Percentiles rank a stretch among this genome's conserved stretches.
Evolutionary conservation across 2,888 invertebrate species (phyloP).

Genomic region (Podabrus alpinus): DNA sequence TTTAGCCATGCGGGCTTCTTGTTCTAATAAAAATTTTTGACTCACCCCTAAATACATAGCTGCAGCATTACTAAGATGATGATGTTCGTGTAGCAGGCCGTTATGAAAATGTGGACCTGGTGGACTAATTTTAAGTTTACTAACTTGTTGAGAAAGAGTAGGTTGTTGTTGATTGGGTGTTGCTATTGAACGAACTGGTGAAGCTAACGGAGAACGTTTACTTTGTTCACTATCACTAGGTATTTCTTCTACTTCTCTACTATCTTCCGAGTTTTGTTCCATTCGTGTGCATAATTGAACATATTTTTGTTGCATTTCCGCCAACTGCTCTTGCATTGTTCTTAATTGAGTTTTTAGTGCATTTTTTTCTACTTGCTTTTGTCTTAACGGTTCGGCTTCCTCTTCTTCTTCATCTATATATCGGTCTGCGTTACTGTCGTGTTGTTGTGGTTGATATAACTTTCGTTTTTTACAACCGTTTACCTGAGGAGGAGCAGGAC

Average conservation of each 20-base stretch:
- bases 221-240: slow-evolving; percentile 72
- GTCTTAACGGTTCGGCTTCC: slow-evolving; percentile 76
- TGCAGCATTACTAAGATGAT: slow-evolving; percentile 58
- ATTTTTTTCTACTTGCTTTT: slow-evolving; percentile 85
- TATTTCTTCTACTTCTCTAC: slow-evolving; percentile 74
- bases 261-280: slow-evolving; percentile 78
- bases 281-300: slow-evolving; percentile 84
- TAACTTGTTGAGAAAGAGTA: slow-evolving; percentile 61
- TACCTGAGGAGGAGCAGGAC: slow-evolving; percentile 79
- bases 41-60: slow-evolving; percentile 78
- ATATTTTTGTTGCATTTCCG: slow-evolving; percentile 90
- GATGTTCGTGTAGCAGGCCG: slow-evolving; percentile 53
- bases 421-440: slow-evolving; percentile 69
- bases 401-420: slow-evolving; percentile 78
- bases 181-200: slow-evolving; percentile 60
- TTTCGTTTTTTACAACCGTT: slow-evolving; percentile 96
- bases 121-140: slow-evolving; percentile 54
- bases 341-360: slow-evolving; percentile 83
- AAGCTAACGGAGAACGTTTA: slow-evolving; percentile 58
- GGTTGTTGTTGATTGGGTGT: slow-evolving; percentile 52
- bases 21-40: slow-evolving; percentile 79
- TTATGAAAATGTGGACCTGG: slow-evolving; percentile 55
- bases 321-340: slow-evolving; percentile 86
- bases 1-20: slow-evolving; percentile 75
- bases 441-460: slow-evolving; percentile 93